Evolutionary conservation across 2,888 invertebrate species (phyloP), one percentile per base, ranked within the genome.

Genomic region (Drosophila atripex): DNA sequence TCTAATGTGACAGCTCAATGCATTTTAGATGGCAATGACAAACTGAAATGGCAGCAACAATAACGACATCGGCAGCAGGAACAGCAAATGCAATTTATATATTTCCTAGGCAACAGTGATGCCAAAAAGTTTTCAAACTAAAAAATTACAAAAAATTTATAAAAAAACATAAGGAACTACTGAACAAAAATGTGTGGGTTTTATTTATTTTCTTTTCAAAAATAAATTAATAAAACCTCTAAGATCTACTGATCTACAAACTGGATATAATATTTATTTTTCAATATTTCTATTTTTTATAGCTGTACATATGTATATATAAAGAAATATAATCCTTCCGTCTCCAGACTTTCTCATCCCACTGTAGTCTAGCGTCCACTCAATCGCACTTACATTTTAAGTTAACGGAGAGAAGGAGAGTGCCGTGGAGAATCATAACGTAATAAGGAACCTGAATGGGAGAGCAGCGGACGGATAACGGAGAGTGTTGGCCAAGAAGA

Each of bases 1-100:
- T 83, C 85, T 86, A 88, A 88, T 88, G 88, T 88, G 85, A 88
- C 85, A 85, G 88, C 87, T 86, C 85, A 85, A 85, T 85, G 87
- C 85, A 85, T 86, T 88, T 88, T 86, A 73, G 85, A 84, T 84
- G 80, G 80, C 84, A 86, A 77, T 79, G 88, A 77, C 83, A 75
- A 65, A 70, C 63, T 72, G 64, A 72, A 72, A 68, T 66, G 71
- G 55, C 65, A 75, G 59, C 57, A 66, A 63, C 65, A 75, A 45
- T 56, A 79, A 61, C 56, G 71, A 46, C 52, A 46, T 28, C 63
- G 64, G 43, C 61, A 77, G 50, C 80, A 80, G 60, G 57, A 73
- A 78, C 61, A 50, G 59, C 64, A 61, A 63, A 68, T 76, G 68
- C 80, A 72, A 61, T 69, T 74, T 82, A 76, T 85, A 70, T 71